Conservation (phyloP, 1,140 invertebrate species). For the Colletes gigas region DNA sequence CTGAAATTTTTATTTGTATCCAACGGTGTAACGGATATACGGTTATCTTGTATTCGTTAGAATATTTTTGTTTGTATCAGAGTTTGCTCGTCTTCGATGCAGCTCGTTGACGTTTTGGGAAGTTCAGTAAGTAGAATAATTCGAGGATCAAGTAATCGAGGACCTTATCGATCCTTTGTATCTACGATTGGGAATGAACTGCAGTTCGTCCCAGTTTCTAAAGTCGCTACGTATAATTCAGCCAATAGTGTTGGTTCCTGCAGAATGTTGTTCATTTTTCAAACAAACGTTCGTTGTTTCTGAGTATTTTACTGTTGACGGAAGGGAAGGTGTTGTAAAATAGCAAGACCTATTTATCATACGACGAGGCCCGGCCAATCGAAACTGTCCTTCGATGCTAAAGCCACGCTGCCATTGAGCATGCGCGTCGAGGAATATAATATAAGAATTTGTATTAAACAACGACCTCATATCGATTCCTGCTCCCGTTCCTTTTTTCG, state of each 20-base stretch:
- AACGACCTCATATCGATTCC: constrained; percentile 25
- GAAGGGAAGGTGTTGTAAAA: constrained; percentile 13
- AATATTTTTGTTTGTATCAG: too few species aligned
- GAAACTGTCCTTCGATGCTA: constrained; percentile 25
- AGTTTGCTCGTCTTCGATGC: too few species aligned
- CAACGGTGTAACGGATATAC: too few species aligned
- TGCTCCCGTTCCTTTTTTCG: not conserved
- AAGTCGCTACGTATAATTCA: too few species aligned
- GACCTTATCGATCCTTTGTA: too few species aligned
- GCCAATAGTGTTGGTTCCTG: not conserved
- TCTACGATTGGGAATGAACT: too few species aligned
- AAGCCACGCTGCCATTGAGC: not conserved
- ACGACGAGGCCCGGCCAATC: constrained; percentile 29
- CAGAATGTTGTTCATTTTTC: not conserved
- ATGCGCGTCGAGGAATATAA: constrained; percentile 10
- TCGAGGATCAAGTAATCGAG: too few species aligned
- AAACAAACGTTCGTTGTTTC: not conserved
- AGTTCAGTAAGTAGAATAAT: too few species aligned
- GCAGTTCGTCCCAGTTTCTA: too few species aligned
- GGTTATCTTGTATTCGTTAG: too few species aligned
- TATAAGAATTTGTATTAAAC: constrained; percentile 33
- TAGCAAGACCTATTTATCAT: constrained; percentile 42
- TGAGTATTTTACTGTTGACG: not conserved
- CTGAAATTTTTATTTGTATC: too few species aligned
- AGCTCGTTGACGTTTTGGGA: too few species aligned